Evolutionary conservation across 2,888 invertebrate species (phyloP), one percentile per base, ranked within the genome.

Genomic region (Elysia crispata): DNA sequence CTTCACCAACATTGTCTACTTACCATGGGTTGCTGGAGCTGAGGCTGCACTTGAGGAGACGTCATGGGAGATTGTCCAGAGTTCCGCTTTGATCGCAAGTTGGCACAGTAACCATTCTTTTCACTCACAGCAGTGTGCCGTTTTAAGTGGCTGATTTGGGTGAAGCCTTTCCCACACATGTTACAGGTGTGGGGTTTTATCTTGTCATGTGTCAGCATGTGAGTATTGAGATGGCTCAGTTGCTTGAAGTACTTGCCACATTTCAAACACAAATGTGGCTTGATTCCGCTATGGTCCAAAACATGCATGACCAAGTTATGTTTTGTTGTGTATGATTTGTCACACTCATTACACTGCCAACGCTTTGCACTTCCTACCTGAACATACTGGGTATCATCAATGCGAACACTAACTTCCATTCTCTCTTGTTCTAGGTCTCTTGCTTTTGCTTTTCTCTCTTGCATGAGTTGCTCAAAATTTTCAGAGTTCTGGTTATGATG

Each of bases 191-290:
- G 89, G 28, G 91, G 91, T 74, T 90, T 90, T 41, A 90, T 84
- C 69, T 91, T 89, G 75, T 90, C 90, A 84, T 92, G 92, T 3
- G 90, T 91, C 67, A 91, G 84, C 88, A 91, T 90, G 84, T 92
- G 92, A 1, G 91, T 91, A 80, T 91, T 91, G 18, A 92, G 87
- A 83, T 92, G 92, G 81, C 89, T 90, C n/a, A 89, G 84, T 84
- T 92, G 92, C 81, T 90, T 92, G 85, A 92, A 92, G 78, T 89
- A 88, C 84, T 91, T 91, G 60, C 90, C 90, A 86, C 92, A 92
- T n/a, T 91, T 87, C 76, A 88, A 85, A 80, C 92, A 92, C 30
- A 87, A 83, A 83, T 91, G 91, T 0, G 91, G 92, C 74, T 91
- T 91, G 74, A 92, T 90, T 31, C 91, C 90, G 72, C 86, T 87